phyloP scores from a whole-genome alignment of 2,888 invertebrate species.

The Blastobasis lacticolella region DNA sequence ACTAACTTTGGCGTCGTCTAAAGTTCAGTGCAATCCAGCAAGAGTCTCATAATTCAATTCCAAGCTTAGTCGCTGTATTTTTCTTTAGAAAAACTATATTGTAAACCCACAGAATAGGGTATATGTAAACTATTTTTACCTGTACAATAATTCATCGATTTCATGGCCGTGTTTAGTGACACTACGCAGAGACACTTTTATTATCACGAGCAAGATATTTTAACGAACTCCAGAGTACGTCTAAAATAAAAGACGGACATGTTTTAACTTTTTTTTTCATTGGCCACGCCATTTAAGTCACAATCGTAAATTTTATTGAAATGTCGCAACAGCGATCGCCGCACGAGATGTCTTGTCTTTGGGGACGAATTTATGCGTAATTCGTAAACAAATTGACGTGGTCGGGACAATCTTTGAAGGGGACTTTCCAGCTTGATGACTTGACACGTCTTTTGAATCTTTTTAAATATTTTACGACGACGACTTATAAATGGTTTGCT shows the following conservation, averaged over 20 bases:
- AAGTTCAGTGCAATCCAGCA: no score
- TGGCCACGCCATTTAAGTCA: slow-evolving; percentile 70
- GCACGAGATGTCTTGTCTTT: slow-evolving; percentile 69
- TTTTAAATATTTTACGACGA: slow-evolving; percentile 39
- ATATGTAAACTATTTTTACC: slow-evolving; percentile 13
- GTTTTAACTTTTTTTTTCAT: slow-evolving; percentile 59
- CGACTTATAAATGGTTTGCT: slow-evolving; percentile 17
- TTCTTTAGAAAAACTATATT: no score
- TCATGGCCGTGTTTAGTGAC: slow-evolving; percentile 47
- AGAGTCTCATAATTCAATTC: no score
- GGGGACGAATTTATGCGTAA: slow-evolving; percentile 73
- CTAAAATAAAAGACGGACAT: slow-evolving; percentile 66
- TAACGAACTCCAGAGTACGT: slow-evolving; percentile 61
- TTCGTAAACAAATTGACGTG: slow-evolving; percentile 73
- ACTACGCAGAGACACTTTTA: slow-evolving; percentile 58
- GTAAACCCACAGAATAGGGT: no score
- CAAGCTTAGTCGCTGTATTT: no score
- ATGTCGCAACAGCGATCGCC: slow-evolving; percentile 70
- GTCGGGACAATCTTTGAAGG: slow-evolving; percentile 58
- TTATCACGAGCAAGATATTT: slow-evolving; percentile 62
- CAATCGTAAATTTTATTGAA: slow-evolving; percentile 75
- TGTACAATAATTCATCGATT: slow-evolving; percentile 43
- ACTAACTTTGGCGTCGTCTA: no score
- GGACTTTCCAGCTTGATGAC: slow-evolving; percentile 47
- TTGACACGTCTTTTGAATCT: slow-evolving; percentile 60